Evolutionary conservation across 2,797 vertebrate genomes (phyloP), one percentile per base, ranked within the genome.

Genomic region (Pristis pectinata): DNA sequence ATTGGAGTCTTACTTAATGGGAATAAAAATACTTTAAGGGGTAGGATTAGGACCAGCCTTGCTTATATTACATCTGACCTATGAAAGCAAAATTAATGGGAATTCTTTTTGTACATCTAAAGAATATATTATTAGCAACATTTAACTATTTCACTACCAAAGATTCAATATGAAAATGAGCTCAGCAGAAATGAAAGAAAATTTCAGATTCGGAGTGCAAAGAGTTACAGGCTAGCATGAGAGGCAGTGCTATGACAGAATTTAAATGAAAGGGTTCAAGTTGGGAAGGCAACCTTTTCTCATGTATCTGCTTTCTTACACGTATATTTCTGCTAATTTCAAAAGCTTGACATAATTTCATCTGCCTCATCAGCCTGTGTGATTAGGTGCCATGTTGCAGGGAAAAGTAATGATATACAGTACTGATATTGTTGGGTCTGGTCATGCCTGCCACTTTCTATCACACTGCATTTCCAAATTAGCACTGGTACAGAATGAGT

Each of bases 381-480:
- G 37, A 72, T 93, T 94, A 19, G 44, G 13, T 34, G 92, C 41
- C 22, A 93, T 27, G 37, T 37, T 70, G 7, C 24, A 44, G 67
- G 27, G 70, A 49, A 41, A 6, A 49, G 91, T 13, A 72, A 44
- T 72, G 61, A 34, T 30, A 41, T 70, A 53, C 30, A 56, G 49
- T 94, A 53, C 76, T 53, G 27, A 44, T 27, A 49, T 10, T 49
- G 44, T n/a, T 70, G 49, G 70, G 15, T 94, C 67, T 72, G 9
- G 27, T 72, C 44, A 76, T 76, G 67, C 92, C 34, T 6, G 24
- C 30, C 70, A 17, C 34, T 44, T 24, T 82, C 61, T 3, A 3
- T 72, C 91, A 93, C 91, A 41, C n/a, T 49, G 64, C 41, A 53
- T 94, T 94, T 72, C 70, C 92, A 27, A 41, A 70, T 30, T n/a